Evolutionary conservation across 1,140 invertebrate species (phyloP).

Genomic region (Melitaea cinxia): DNA sequence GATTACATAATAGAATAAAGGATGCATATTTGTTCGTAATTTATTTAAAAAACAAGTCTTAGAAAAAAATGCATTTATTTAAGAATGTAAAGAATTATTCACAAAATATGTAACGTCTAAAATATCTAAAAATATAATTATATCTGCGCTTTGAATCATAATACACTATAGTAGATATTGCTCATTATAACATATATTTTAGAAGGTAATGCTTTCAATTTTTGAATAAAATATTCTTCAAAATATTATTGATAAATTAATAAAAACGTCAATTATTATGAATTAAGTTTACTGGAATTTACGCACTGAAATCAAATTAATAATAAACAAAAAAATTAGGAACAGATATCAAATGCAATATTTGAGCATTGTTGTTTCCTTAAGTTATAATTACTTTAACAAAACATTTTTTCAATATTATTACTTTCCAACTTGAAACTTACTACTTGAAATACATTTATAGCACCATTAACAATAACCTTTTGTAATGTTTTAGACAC

Average conservation of each 20-base stretch:
- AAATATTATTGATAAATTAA: no score
- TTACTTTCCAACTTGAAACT: conserved; percentile 3
- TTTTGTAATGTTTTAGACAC: conserved; percentile 14
- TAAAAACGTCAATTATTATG: background rate
- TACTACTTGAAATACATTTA: conserved; percentile 9
- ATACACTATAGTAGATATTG: conserved; percentile 29
- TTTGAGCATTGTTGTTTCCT: conserved; percentile 22
- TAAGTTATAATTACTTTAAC: background rate
- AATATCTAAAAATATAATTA: conserved; percentile 46
- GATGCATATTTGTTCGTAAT: no score
- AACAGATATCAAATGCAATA: conserved; percentile 26
- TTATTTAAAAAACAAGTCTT: background rate
- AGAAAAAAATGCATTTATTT: conserved; percentile 45
- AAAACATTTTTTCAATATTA: background rate
- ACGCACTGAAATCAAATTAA: conserved; percentile 2
- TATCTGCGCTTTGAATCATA: conserved; percentile 39
- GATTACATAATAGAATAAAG: no score
- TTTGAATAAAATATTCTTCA: no score
- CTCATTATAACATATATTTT: conserved; percentile 19
- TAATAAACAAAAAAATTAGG: conserved; percentile 12
- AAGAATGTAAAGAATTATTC: conserved; percentile 51
- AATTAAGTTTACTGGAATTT: background rate
- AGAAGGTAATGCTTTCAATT: conserved; percentile 13
- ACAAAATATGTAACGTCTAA: conserved; percentile 51
- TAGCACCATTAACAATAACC: conserved; percentile 23